Conservation (phyloP, 2,888 invertebrate genomes). For the Apotomis betuletana region DNA sequence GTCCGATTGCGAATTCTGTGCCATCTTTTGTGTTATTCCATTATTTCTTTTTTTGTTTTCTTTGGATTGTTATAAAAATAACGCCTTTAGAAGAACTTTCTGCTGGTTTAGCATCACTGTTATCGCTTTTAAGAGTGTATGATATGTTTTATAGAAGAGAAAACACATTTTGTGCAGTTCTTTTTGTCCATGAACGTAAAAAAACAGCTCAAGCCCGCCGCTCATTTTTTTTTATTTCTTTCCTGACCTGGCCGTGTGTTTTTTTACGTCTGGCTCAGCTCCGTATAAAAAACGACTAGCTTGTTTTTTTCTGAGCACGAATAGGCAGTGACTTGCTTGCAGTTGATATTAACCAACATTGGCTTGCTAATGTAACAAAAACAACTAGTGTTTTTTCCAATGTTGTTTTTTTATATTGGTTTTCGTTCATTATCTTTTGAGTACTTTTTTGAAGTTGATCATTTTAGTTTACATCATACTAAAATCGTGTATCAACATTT, state of each 20-base stretch:
- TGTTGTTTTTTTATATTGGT: constrained; percentile 3
- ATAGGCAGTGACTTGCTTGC: constrained; percentile 36
- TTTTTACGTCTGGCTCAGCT: constrained; percentile 80
- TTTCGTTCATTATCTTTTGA: not conserved
- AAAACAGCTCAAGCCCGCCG: constrained; percentile 73
- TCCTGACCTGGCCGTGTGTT: constrained; percentile 66
- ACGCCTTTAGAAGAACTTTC: constrained; percentile 56
- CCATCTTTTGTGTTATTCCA: constrained; percentile 60
- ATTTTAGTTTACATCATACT: not conserved
- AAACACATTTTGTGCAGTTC: constrained; percentile 29
- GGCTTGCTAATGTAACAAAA: constrained; percentile 29
- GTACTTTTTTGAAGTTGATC: not conserved
- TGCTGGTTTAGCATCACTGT: constrained; percentile 44
- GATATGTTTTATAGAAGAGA: constrained; percentile 35
- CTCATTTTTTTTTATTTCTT: constrained; percentile 76
- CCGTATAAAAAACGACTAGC: constrained; percentile 66
- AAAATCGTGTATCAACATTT: not conserved
- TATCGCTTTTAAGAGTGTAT: constrained; percentile 45
- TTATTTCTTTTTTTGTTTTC: constrained; percentile 79
- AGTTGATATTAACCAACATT: constrained; percentile 38
- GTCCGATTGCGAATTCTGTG: constrained; percentile 50
- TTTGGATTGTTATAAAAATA: constrained; percentile 76
- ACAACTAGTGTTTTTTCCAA: constrained; percentile 24
- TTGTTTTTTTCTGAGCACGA: constrained; percentile 59
- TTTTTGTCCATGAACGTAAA: constrained; percentile 44